These are phyloP conservation scores for Chrysomallon squamiferum DNA, from an alignment of 1,140 invertebrate genomes.

Conservation along the genomic window DNA sequence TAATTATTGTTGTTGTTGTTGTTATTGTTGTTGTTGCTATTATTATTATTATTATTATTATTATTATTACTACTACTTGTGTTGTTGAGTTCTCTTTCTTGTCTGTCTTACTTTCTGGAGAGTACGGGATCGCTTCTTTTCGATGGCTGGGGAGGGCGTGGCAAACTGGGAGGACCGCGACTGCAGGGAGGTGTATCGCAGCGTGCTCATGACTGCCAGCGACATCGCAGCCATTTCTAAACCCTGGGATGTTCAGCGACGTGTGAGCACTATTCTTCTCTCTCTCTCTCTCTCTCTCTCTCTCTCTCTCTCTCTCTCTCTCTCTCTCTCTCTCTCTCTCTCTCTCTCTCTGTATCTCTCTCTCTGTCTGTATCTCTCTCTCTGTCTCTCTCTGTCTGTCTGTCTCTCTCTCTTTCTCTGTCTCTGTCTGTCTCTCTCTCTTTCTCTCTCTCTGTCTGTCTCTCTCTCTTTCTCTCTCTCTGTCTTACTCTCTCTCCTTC, in stretches of 20 bases:
- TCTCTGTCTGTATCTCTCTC: not conserved
- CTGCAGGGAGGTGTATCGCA: constrained; percentile 46
- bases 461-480: not conserved
- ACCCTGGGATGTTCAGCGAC: constrained; percentile 94
- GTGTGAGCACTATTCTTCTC: constrained; percentile 25
- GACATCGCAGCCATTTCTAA: constrained; percentile 97
- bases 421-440: not conserved
- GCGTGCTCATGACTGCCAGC: constrained; percentile 98
- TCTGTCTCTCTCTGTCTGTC: not conserved
- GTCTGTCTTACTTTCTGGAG: constrained; percentile 27
- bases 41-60: no score
- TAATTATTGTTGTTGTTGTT: no score
- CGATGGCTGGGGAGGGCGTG: constrained; percentile 46
- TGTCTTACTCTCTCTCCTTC: constrained; percentile 6
- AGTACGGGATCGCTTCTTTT: constrained; percentile 52
- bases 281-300: not conserved
- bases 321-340: not conserved
- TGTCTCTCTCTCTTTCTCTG: not conserved
- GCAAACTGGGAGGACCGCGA: constrained; percentile 47
- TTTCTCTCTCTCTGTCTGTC: not conserved
- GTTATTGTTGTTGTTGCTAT: no score
- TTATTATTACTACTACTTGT: no score
- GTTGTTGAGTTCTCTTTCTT: no score
- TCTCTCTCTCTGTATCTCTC: not conserved
- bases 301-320: not conserved